Base-by-base conservation (phyloP, 2,113 vertebrate species). In the Microtus pennsylvanicus region DNA sequence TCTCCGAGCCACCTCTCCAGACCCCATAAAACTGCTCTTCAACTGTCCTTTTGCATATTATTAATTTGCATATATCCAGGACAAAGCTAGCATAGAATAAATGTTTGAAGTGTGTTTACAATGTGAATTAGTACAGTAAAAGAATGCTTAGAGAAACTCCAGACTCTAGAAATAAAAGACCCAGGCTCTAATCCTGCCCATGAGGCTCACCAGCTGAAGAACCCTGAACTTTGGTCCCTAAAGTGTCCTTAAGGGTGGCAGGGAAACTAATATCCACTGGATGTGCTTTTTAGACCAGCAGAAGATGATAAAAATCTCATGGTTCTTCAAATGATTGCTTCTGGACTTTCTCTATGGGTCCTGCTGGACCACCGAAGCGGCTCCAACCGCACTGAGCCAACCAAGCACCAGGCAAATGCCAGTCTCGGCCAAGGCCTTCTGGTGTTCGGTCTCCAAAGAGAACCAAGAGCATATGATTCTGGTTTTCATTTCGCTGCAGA, bases 401-500 rank as follows among this genome's bases (percentile, higher is more conserved):
- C 67, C 17, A 33, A 52, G 52, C 17, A 33, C 12, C 65, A 30
- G 63, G 87, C 61, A 38, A 17, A 42, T 45, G 70, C 50, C 55
- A 55, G 35, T 47, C 1, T 0, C 50, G 5, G 65, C 26, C n/a
- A 72, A 21, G 3, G 7, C 63, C 65, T 21, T 30, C 5, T 22
- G 4, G 0, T 82, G 50, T 30, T 88, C 65, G 45, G 35, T 82
- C 61, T 87, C 38, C 35, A 85, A 86, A 92, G 72, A 28, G 28
- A 11, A 69, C 33, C 55, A 13, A n/a, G 55, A 65, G 82, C 58
- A 24, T 47, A 47, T 50, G 50, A 77, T 35, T 89, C 76, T 26
- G 38, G 52, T 90, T 93, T 65, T 70, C 45, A 35, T 80, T 83
- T 63, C 50, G 65, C 91, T 87, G 92, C 91, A 89, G 87, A 94